Percentiles rank a stretch among this genome's conserved stretches.
These are phyloP conservation scores for Tauraco erythrolophus DNA, from an alignment of 2,113 vertebrate genomes.

Conservation along the genomic window DNA sequence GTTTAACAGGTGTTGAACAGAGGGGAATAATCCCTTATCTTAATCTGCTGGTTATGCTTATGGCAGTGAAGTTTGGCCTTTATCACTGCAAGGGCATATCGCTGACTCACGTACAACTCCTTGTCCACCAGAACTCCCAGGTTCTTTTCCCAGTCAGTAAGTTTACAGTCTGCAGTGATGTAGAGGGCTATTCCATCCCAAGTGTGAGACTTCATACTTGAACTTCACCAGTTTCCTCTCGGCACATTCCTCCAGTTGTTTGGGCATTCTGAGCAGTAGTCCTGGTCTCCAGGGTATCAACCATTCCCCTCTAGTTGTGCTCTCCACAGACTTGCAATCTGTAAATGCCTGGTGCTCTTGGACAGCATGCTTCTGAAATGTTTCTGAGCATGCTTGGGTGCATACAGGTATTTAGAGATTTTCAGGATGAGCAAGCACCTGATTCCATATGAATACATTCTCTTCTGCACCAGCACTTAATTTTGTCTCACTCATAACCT, in stretches of 20 bases:
- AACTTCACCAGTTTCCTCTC: neutral
- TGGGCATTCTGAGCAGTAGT: neutral
- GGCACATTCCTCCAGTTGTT: neutral
- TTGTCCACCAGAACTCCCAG: neutral
- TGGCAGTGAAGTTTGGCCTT: neutral
- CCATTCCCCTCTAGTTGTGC: neutral
- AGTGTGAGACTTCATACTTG: neutral
- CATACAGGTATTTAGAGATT: neutral
- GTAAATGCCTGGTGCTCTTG: too few relatives aligned
- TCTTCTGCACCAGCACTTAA: neutral
- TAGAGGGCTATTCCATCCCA: neutral
- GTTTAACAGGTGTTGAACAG: neutral
- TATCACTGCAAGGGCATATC: neutral
- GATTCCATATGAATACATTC: neutral
- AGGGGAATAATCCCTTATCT: neutral
- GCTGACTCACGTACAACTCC: neutral
- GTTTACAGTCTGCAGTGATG: neutral
- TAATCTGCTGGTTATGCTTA: neutral
- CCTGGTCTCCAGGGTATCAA: neutral
- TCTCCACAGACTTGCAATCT: neutral
- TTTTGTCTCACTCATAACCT: neutral
- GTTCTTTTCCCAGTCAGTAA: neutral
- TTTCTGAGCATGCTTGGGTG: neutral
- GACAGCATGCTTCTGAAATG: neutral
- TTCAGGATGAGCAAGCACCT: neutral